Evolutionary conservation across 2,113 vertebrate species (phyloP).

Genomic region (Gobiocypris rarus): DNA sequence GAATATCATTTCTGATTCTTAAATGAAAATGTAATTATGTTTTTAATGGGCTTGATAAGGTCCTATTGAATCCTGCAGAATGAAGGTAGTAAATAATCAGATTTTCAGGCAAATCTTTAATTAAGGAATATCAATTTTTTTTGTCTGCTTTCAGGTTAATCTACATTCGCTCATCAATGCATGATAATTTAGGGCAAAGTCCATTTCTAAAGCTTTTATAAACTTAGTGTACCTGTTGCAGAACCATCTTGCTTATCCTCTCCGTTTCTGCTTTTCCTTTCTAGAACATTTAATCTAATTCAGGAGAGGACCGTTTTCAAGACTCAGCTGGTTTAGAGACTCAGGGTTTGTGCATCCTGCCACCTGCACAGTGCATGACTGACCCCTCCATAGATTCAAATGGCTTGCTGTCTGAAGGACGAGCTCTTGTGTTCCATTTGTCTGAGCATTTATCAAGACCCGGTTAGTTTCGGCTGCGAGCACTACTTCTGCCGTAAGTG

Average conservation of each 20-base stretch:
- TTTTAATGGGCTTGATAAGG: slow-evolving; percentile 11
- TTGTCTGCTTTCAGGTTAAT: background rate
- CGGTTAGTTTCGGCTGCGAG: slow-evolving; percentile 95
- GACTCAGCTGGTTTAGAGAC: background rate
- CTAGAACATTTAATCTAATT: background rate
- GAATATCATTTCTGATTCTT: background rate
- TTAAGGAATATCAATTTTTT: background rate
- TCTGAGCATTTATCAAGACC: slow-evolving; percentile 98
- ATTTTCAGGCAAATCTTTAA: background rate
- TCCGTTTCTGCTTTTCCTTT: background rate
- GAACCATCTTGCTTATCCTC: background rate
- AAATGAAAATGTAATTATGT: slow-evolving; percentile 1
- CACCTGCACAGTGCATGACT: slow-evolving; percentile 59
- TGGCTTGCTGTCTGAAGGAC: slow-evolving; percentile 97
- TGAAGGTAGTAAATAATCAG: background rate
- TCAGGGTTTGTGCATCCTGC: background rate
- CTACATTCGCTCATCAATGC: background rate
- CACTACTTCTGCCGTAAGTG: slow-evolving; percentile 98
- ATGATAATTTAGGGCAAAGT: background rate
- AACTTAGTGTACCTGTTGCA: background rate
- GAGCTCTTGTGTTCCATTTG: slow-evolving; percentile 99
- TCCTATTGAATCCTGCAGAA: background rate
- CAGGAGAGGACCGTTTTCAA: background rate
- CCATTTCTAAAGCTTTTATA: background rate
- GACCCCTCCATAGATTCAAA: slow-evolving; percentile 69